phyloP scores from a whole-genome alignment of 1,140 invertebrate species.

The Notospermus geniculatus region DNA sequence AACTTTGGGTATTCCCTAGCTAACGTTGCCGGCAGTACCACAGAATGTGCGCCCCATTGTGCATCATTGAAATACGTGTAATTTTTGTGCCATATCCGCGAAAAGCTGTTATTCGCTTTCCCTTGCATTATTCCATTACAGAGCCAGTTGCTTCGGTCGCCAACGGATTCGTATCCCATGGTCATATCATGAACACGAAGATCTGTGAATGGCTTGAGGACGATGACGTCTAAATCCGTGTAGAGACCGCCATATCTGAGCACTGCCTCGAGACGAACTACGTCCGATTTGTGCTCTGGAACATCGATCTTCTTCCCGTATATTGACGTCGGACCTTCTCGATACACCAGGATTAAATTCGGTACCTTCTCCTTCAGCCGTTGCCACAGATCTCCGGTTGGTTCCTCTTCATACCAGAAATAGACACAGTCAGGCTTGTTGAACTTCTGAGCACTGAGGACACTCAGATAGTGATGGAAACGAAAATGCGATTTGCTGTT shows the following conservation, averaged over 20 bases:
- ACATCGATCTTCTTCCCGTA: neutral
- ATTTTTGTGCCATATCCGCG: neutral
- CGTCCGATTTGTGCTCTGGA: constrained; percentile 7
- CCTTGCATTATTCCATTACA: constrained; percentile 1
- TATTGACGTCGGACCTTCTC: neutral
- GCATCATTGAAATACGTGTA: neutral
- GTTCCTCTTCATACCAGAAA: constrained; percentile 2
- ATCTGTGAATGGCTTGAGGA: neutral
- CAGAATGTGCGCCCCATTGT: neutral
- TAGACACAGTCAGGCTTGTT: constrained; percentile 1
- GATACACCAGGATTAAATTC: neutral
- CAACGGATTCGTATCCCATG: neutral
- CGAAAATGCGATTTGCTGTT: neutral
- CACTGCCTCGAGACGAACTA: constrained; percentile 1
- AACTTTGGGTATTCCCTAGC: neutral
- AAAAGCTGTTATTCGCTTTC: neutral
- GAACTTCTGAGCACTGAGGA: constrained; percentile 2
- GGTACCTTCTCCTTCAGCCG: neutral
- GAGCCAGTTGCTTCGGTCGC: neutral
- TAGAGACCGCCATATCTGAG: constrained; percentile 6
- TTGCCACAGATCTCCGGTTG: neutral
- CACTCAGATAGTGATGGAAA: constrained; percentile 1
- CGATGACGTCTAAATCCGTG: constrained; percentile 7
- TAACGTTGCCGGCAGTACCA: neutral
- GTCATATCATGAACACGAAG: neutral